A percentile compares a stretch with the other conserved stretches of the same genome.
Conservation (phyloP, 2,888 invertebrate species). For the Trisateles emortualis region DNA sequence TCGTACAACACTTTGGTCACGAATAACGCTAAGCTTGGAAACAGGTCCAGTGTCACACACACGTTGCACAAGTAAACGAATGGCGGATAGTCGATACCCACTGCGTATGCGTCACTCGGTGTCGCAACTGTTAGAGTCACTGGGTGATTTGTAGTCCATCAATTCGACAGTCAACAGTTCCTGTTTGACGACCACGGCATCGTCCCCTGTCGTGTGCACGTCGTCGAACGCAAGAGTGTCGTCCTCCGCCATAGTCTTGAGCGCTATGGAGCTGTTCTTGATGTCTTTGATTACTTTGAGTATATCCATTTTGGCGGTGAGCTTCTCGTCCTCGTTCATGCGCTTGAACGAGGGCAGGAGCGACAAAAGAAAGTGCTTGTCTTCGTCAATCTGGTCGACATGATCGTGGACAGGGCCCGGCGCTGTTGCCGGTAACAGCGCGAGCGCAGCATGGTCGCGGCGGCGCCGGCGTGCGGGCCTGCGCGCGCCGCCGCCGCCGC, state of each 20-base stretch:
- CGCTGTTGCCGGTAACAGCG: background rate
- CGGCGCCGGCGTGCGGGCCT: background rate
- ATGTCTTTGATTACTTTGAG: conserved; percentile 55
- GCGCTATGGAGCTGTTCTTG: conserved; percentile 7
- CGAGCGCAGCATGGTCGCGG: background rate
- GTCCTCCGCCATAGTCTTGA: background rate
- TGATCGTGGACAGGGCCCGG: background rate
- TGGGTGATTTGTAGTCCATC: conserved; percentile 1
- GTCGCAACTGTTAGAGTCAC: background rate
- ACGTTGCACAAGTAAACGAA: no score
- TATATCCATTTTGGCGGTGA: conserved; percentile 60
- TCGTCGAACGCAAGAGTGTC: background rate
- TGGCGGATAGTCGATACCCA: no score
- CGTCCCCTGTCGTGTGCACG: background rate
- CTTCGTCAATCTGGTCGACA: conserved; percentile 50
- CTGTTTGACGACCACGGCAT: background rate
- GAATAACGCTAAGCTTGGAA: background rate
- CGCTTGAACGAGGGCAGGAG: conserved; percentile 59
- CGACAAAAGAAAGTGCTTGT: conserved; percentile 60
- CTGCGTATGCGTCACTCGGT: background rate
- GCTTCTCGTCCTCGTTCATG: conserved; percentile 60
- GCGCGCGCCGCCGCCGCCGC: background rate
- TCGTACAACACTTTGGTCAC: no score
- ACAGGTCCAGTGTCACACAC: background rate
- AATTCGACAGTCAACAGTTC: conserved; percentile 1